Evolutionary conservation across 1,140 invertebrate genomes (phyloP).

Genomic region (Meloidogyne floridensis): DNA sequence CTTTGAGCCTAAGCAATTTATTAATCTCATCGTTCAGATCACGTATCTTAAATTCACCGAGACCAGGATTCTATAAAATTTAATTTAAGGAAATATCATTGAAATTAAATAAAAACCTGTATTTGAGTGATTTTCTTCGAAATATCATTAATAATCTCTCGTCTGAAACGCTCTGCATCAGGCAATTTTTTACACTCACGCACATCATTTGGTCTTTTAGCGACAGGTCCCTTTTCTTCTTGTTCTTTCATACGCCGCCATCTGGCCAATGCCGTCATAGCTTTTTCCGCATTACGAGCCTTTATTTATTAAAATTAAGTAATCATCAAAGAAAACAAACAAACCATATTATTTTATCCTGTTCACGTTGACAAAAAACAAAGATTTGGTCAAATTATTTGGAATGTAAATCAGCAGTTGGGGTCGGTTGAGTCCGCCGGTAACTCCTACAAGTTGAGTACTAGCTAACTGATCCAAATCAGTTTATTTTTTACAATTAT

Average conservation of each 20-base stretch:
- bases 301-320: constrained; percentile 28
- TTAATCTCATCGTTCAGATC: constrained; percentile 99
- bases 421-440: too few relatives aligned
- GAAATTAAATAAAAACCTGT: constrained; percentile 70
- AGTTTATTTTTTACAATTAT: too few relatives aligned
- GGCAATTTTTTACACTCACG: constrained; percentile 54
- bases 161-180: constrained; percentile 56
- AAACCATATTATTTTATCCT: not conserved
- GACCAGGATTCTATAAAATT: constrained; percentile 76
- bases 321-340: too few relatives aligned
- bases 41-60: constrained; percentile 94
- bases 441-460: not conserved
- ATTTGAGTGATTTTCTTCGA: constrained; percentile 98
- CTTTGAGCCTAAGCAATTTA: constrained; percentile 86
- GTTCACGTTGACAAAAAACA: not conserved
- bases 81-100: constrained; percentile 46
- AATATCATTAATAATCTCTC: constrained; percentile 75
- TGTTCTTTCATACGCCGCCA: constrained; percentile 66
- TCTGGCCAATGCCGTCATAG: constrained; percentile 64
- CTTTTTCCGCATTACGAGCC: constrained; percentile 65
- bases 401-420: too few relatives aligned
- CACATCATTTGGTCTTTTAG: constrained; percentile 57
- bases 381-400: not conserved
- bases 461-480: too few relatives aligned
- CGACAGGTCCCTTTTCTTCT: constrained; percentile 62